These are phyloP conservation scores for Chamaea fasciata DNA, from an alignment of 2,113 vertebrate genomes.

Conservation along the genomic window DNA sequence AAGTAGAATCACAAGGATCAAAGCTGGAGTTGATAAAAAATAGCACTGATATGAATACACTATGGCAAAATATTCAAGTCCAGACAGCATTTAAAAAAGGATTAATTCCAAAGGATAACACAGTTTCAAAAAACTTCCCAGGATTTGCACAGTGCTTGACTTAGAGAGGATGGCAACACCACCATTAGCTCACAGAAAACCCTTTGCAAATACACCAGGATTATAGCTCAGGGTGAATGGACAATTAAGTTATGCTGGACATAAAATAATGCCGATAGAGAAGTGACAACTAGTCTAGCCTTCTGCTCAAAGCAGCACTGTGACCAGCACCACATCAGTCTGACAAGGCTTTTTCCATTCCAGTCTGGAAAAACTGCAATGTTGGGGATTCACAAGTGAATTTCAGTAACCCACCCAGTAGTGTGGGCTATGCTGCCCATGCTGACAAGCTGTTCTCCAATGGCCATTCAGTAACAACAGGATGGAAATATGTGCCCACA, in stretches of 20 bases:
- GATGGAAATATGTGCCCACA: background rate
- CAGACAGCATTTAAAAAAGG: background rate
- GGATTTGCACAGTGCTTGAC: background rate
- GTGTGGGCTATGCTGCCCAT: fast-evolving
- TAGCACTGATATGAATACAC: background rate
- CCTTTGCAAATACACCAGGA: background rate
- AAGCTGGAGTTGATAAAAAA: background rate
- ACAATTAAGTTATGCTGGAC: background rate
- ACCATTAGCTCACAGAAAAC: background rate
- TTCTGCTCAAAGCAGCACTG: background rate
- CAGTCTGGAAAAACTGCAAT: background rate
- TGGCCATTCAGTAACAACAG: background rate
- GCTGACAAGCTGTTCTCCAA: background rate
- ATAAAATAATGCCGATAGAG: background rate
- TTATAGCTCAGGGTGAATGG: background rate
- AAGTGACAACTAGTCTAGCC: background rate
- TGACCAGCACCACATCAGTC: background rate
- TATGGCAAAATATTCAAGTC: background rate
- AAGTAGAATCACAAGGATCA: background rate
- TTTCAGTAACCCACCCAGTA: background rate
- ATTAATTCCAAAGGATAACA: background rate
- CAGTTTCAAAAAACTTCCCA: background rate
- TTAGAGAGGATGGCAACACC: background rate
- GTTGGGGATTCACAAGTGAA: background rate
- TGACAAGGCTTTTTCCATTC: background rate